Evolutionary conservation across 1,140 invertebrate species (phyloP).

Genomic region (Watersipora subatra): DNA sequence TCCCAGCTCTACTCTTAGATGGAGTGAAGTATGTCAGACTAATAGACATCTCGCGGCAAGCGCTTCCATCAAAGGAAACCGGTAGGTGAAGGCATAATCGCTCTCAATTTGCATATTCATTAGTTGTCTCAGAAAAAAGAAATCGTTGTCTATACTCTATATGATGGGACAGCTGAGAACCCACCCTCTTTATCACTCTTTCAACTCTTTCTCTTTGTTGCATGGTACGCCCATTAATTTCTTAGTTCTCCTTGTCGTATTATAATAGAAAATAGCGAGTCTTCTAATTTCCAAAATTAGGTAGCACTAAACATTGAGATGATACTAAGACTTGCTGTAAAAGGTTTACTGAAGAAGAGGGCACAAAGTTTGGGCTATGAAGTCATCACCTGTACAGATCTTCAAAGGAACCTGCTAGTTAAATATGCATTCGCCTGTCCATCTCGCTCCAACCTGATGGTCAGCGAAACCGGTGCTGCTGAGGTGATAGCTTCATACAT

Average conservation of each 20-base stretch:
- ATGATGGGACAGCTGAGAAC: too few species aligned
- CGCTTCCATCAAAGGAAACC: slow-evolving; percentile 38
- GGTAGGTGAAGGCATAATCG: slow-evolving; percentile 11
- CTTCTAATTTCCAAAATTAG: too few species aligned
- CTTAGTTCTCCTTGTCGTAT: too few species aligned
- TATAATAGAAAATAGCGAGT: too few species aligned
- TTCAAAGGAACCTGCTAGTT: slow-evolving; percentile 38
- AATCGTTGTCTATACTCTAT: too few species aligned
- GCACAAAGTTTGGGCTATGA: slow-evolving; percentile 32
- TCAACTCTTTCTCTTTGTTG: too few species aligned
- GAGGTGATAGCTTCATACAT: slow-evolving; percentile 35
- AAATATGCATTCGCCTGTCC: slow-evolving; percentile 33
- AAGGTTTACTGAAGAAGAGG: slow-evolving; percentile 33
- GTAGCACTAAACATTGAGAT: too few species aligned
- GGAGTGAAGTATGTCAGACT: slow-evolving; percentile 18
- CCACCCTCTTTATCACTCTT: too few species aligned
- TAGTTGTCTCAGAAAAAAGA: neutral
- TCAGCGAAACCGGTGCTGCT: slow-evolving; percentile 30
- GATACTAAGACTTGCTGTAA: too few species aligned
- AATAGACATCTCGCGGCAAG: slow-evolving; percentile 39
- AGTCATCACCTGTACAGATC: slow-evolving; percentile 34
- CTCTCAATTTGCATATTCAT: neutral
- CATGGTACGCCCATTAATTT: too few species aligned
- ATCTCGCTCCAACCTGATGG: slow-evolving; percentile 35
- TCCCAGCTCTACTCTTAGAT: slow-evolving; percentile 11